phyloP scores from a whole-genome alignment of 1,140 invertebrate genomes.

The Drosophila pectinifera region DNA sequence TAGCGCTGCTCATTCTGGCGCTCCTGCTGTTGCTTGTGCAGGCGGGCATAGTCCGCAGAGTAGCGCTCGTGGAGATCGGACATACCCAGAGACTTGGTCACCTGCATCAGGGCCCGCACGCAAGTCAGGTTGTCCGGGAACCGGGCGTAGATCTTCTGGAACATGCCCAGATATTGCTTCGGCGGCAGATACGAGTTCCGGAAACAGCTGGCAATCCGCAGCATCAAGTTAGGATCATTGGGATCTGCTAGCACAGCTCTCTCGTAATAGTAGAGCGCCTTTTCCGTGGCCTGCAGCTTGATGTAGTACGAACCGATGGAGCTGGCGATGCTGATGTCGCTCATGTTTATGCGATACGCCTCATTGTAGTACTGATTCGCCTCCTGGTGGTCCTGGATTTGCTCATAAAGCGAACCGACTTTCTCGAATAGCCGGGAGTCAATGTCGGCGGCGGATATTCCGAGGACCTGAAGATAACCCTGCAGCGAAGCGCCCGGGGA shows the following conservation, averaged over 20 bases:
- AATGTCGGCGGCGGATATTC: slow-evolving; percentile 90
- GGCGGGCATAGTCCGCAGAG: slow-evolving; percentile 91
- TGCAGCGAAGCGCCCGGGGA: slow-evolving; percentile 90
- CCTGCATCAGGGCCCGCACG: slow-evolving; percentile 93
- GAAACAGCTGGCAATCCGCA: slow-evolving; percentile 94
- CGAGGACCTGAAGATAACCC: slow-evolving; percentile 93
- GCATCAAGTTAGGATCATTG: slow-evolving; percentile 92
- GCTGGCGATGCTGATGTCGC: slow-evolving; percentile 94
- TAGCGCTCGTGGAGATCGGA: slow-evolving; percentile 90
- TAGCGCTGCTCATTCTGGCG: slow-evolving; percentile 88
- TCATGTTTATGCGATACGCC: slow-evolving; percentile 95
- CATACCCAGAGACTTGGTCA: slow-evolving; percentile 88
- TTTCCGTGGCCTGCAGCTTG: slow-evolving; percentile 94
- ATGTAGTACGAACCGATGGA: slow-evolving; percentile 97
- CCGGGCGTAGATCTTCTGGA: slow-evolving; percentile 91
- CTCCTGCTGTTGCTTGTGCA: slow-evolving; percentile 87
- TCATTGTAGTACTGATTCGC: slow-evolving; percentile 97
- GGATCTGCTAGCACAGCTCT: slow-evolving; percentile 95
- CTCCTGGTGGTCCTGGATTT: slow-evolving; percentile 94
- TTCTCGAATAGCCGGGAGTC: slow-evolving; percentile 93
- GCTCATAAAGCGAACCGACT: slow-evolving; percentile 94
- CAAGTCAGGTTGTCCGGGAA: slow-evolving; percentile 96
- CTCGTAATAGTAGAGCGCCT: slow-evolving; percentile 95
- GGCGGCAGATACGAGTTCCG: slow-evolving; percentile 92
- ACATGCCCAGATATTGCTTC: slow-evolving; percentile 92